Base-by-base conservation (phyloP, 2,113 vertebrate genomes). In the Pelecanoides urinatrix region DNA sequence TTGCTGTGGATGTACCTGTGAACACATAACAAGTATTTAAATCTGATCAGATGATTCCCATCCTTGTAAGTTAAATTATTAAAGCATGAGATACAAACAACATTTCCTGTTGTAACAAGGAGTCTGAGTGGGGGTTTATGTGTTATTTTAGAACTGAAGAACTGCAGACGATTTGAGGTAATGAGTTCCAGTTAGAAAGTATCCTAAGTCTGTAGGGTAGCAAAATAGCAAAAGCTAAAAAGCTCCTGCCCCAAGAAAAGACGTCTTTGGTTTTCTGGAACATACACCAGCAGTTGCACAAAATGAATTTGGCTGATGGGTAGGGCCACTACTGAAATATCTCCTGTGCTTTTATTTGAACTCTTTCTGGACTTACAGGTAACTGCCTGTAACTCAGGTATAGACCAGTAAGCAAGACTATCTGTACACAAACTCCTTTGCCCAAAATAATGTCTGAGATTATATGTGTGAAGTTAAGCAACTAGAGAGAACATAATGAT, bases 401-500 rank as follows among this genome's bases (percentile, higher is more conserved):
- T 53, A 22, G 32, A 7, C 18, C 38, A 32, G 21, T 55, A 61
- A 80, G 23, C 12, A 59, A 74, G 32, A 44, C 44, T 40, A 2
- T 65, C 68, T 29, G 21, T n/a, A 44, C 58, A 59, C 17, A 72
- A 72, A 75, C 38, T 71, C 27, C 21, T 66, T 53, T 55, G 23
- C 27, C 19, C 68, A 30, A 55, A 61, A 38, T 44, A 32, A n/a
- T 25, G 2, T 30, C 52, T 77, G 47, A 67, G 47, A 21, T 45
- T 10, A 21, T 20, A 34, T 4, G 3, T 44, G 45, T 1, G 6
- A 44, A 71, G 11, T n/a, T 56, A 55, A 66, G 45, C 34, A 59
- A 40, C 4, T 34, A 59, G 52, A 49, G 58, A 18, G n/a, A 66
- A 20, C 68, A 45, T 1, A 3, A 42, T 14, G 11, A 7, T 0